Conservation (phyloP, 2,797 vertebrate genomes). For the Apogon talboti region DNA sequence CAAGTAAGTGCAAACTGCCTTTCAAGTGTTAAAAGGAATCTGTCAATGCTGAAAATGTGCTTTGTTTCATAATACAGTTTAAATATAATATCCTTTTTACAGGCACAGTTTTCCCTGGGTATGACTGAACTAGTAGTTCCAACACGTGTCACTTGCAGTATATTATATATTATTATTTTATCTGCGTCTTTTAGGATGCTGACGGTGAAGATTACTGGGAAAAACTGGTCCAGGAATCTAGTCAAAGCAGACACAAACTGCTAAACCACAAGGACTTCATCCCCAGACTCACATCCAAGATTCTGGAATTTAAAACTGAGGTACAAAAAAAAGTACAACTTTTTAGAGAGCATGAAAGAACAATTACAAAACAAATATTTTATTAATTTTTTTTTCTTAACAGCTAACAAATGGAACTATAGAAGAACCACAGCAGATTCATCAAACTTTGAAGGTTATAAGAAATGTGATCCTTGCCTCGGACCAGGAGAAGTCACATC, state of each 20-base stretch:
- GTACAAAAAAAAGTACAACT: constrained; percentile 67
- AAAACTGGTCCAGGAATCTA: constrained; percentile 71
- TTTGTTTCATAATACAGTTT: background rate
- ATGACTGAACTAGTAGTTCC: background rate
- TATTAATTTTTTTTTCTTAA: constrained; percentile 22
- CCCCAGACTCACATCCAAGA: constrained; percentile 74
- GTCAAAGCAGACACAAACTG: constrained; percentile 69
- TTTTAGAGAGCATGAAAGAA: background rate
- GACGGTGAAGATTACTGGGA: constrained; percentile 88
- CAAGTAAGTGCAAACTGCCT: constrained; percentile 73
- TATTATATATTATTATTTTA: background rate
- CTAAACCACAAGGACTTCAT: constrained; percentile 72
- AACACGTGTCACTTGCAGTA: background rate
- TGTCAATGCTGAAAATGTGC: background rate
- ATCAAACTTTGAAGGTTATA: constrained; percentile 81
- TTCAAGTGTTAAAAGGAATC: background rate
- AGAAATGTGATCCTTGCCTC: constrained; percentile 79
- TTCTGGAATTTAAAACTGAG: constrained; percentile 83
- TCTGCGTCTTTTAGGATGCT: constrained; percentile 74
- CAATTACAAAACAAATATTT: background rate
- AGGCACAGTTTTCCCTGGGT: background rate
- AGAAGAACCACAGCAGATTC: constrained; percentile 78
- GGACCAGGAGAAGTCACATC: constrained; percentile 69
- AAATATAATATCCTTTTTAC: background rate
- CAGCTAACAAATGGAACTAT: constrained; percentile 85